Base-by-base conservation (phyloP, 2,797 vertebrate genomes). In the Gymnothorax reevesii region DNA sequence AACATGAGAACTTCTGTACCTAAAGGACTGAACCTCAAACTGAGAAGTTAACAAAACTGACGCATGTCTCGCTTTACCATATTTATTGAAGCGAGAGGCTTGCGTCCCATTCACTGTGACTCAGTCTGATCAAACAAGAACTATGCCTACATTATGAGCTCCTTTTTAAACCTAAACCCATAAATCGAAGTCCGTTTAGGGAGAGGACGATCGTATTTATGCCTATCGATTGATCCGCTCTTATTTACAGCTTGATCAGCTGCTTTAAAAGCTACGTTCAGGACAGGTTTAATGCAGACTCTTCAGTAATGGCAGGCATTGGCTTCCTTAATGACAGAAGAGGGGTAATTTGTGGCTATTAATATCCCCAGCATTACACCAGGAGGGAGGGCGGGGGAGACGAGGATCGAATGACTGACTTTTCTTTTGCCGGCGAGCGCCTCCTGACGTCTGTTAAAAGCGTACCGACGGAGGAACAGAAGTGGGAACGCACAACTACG, bases 401-500 rank as follows among this genome's bases (percentile, higher is more conserved):
- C 2, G n/a, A n/a, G 79, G 87, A 77, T 82, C 82, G 83, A 86
- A 85, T 90, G 62, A 89, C 87, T 89, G 59, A 86, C 87, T 77
- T 86, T 86, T 42, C 59, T 49, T 88, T 83, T 83, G 75, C 73
- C 73, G 84, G 86, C 62, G 27, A 9, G 54, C 86, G 77, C 57
- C 60, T 83, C 82, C 83, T 83, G 83, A 49, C 64, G 64, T 84
- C 49, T 20, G 42, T 79, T 54, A 54, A 79, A 22, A 79, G 5
- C 6, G 87, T 86, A 77, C 77, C 75, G 62, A 52, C n/a, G 12
- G 79, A 77, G 83, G 33, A 42, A 42, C 33, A 60, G 71, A 49
- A 83, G 85, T 84, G 12, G 87, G 86, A 54, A 86, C 83, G 86
- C 88, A 84, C 22, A 25, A 27, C 87, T 91, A 92, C 89, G 82